Evolutionary conservation across 2,113 vertebrate species (phyloP).

Genomic region (Corythornis vintsioides): DNA sequence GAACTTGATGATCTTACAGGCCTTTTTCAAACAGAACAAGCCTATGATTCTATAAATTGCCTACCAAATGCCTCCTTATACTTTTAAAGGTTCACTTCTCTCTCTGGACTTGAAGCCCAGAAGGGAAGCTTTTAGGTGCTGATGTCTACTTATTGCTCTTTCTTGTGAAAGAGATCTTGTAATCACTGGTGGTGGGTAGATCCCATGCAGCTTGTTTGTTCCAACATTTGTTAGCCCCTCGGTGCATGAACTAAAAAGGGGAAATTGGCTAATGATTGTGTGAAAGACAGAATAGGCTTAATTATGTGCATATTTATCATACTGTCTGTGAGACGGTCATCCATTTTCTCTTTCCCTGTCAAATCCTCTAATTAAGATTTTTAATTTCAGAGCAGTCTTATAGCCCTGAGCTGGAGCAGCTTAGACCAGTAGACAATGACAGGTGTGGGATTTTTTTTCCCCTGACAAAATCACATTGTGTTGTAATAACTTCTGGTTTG

Average conservation of each 20-base stretch:
- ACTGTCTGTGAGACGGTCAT: neutral
- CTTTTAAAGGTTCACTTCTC: neutral
- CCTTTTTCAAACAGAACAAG: too few species aligned
- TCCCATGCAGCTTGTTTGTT: neutral
- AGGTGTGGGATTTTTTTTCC: neutral
- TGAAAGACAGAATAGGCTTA: neutral
- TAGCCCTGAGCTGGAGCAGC: neutral
- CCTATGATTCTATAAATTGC: neutral
- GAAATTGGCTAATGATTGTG: neutral
- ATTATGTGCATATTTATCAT: neutral
- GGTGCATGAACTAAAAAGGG: neutral
- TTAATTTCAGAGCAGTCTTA: neutral
- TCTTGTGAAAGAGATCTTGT: neutral
- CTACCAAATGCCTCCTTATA: neutral
- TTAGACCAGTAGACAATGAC: neutral
- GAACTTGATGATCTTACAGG: too few species aligned
- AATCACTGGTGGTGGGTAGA: neutral
- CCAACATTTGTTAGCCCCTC: neutral
- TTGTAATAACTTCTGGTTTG: neutral
- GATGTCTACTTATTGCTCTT: neutral
- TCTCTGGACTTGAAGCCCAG: neutral
- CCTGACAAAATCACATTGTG: neutral
- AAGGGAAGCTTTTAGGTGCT: neutral
- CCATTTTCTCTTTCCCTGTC: neutral
- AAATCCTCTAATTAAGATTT: neutral